Evolutionary conservation across 2,888 invertebrate genomes (phyloP).

Genomic region (Ophion slaviceki): DNA sequence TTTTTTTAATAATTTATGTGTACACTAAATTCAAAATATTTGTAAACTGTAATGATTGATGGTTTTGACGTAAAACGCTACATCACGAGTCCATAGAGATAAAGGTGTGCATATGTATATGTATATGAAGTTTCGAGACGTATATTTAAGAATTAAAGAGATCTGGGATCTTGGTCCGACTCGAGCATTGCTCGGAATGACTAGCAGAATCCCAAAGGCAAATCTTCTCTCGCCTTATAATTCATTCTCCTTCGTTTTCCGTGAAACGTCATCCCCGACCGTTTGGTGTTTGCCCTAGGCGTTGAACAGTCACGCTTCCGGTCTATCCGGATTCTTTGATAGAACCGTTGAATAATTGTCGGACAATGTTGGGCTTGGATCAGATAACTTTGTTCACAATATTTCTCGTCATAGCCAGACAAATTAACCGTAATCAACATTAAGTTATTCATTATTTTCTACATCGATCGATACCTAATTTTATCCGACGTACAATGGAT

Average conservation of each 20-base stretch:
- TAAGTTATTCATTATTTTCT: background rate
- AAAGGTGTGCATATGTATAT: background rate
- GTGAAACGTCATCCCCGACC: constrained; percentile 55
- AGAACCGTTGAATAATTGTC: constrained; percentile 1
- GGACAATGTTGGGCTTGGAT: background rate
- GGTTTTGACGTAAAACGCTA: constrained; percentile 3
- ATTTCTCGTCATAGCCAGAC: background rate
- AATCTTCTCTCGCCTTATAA: constrained; percentile 49
- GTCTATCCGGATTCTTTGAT: constrained; percentile 37
- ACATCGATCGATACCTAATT: background rate
- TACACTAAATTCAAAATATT: background rate
- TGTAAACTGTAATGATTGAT: background rate
- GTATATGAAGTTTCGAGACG: constrained; percentile 7
- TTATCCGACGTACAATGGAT: no score
- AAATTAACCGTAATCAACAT: no score
- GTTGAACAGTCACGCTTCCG: constrained; percentile 54
- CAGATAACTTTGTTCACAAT: background rate
- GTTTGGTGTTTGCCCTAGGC: constrained; percentile 38
- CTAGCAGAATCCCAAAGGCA: constrained; percentile 53
- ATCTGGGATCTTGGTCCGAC: constrained; percentile 53
- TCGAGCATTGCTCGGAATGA: constrained; percentile 47
- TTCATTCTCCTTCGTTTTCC: constrained; percentile 45
- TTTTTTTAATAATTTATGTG: background rate
- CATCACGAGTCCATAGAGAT: background rate
- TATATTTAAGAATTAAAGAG: constrained; percentile 44